Evolutionary conservation across 2,797 vertebrate genomes (phyloP), one percentile per base, ranked within the genome.

Genomic region (Sebastes trivittatus): DNA sequence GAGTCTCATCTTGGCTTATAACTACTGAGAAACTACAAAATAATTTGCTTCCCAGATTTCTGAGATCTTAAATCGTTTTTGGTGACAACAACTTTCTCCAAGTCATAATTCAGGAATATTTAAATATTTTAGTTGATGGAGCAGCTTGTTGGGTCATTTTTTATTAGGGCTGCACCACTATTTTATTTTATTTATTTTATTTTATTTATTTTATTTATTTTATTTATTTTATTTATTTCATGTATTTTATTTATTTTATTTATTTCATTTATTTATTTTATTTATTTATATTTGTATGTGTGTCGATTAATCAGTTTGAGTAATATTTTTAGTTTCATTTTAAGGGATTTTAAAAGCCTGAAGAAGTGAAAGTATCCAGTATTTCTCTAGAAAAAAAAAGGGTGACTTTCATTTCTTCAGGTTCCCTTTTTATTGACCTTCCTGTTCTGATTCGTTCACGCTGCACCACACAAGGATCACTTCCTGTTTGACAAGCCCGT

Each of bases 401-500:
- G 38, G 13, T 0, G 0, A 3, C 14, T 42, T 1, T 42, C 14
- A 42, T 14, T 14, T 16, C 38, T 42, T 42, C 14, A 42, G 38
- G 38, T 16, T 11, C 36, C 1, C 25, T 46, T 65, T 64, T 7
- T 36, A 20, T 60, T 82, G 29, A 81, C 64, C 63, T 80, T 52
- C 82, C 77, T 69, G 27, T 59, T 89, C 64, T 84, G 78, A 83
- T 67, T 71, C 74, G 83, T 83, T 78, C 58, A 85, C 70, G 85
- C 88, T 83, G 89, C 81, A 36, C 55, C 55, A 20, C 56, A 34
- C 67, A 79, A 98, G 97, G 97, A 98, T 79, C 97, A 98, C 91
- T 98, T 98, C 92, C 95, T 98, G 73, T 98, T 98, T 90, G 97
- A 98, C 94, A 98, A 98, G 85, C 97, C 97, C 2, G 97, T 98